phyloP scores from a whole-genome alignment of 2,113 vertebrate species.

The Nyctibius bracteatus region DNA sequence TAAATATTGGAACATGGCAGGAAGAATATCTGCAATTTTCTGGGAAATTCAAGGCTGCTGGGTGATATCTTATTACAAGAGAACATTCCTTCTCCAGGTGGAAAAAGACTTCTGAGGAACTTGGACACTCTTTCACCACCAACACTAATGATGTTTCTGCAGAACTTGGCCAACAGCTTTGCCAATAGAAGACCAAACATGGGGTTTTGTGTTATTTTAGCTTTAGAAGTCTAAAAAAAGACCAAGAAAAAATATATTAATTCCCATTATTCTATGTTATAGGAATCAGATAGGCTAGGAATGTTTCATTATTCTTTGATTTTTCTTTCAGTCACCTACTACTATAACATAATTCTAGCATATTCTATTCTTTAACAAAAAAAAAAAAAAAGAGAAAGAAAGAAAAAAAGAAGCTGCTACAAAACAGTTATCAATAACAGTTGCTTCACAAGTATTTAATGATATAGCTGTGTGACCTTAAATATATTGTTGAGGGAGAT shows the following conservation, averaged over 20 bases:
- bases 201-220: background rate
- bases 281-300: background rate
- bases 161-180: background rate
- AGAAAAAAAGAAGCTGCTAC: background rate
- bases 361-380: fast-evolving
- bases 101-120: background rate
- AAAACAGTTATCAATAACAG: background rate
- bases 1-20: background rate
- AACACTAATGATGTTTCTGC: background rate
- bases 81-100: background rate
- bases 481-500: background rate
- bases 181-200: background rate
- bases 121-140: background rate
- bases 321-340: background rate
- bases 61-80: background rate
- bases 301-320: background rate
- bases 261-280: background rate
- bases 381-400: background rate
- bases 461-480: background rate
- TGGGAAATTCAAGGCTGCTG: background rate
- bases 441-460: background rate
- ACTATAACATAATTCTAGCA: background rate
- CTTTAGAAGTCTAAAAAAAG: background rate
- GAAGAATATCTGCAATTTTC: background rate
- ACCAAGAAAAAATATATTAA: background rate